Conservation (phyloP, 1,140 invertebrate genomes). For the Dendrolimus punctatus region DNA sequence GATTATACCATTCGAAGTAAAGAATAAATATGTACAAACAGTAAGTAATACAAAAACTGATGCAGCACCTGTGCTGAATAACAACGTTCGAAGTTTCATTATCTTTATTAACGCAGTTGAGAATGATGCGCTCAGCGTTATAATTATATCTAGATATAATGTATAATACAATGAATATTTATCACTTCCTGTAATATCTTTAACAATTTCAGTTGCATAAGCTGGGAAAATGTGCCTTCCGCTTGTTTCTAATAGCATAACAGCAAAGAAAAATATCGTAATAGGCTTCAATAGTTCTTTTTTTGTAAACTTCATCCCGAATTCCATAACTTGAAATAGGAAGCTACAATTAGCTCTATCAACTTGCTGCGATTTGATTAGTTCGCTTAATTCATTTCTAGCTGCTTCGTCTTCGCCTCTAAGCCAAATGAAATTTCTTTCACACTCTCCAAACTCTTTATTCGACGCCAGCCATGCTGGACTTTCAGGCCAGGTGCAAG, state of each 20-base stretch:
- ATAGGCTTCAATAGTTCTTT: conserved; percentile 43
- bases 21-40: conserved; percentile 32
- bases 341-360: conserved; percentile 2
- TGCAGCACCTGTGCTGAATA: conserved; percentile 37
- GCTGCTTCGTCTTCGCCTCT: conserved; percentile 27
- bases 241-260: conserved; percentile 36
- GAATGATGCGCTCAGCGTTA: conserved; percentile 34
- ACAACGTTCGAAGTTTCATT: conserved; percentile 35
- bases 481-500: conserved; percentile 47
- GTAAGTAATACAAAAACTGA: conserved; percentile 25
- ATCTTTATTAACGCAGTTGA: conserved; percentile 42
- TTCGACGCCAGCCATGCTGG: conserved; percentile 41
- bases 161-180: conserved; percentile 43
- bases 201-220: conserved; percentile 42
- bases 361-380: conserved; percentile 27
- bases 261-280: conserved; percentile 27
- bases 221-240: conserved; percentile 54
- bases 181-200: conserved; percentile 32
- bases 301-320: conserved; percentile 36
- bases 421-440: conserved; percentile 41
- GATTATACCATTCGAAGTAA: conserved; percentile 23
- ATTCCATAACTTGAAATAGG: conserved; percentile 9
- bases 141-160: conserved; percentile 45
- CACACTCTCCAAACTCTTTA: conserved; percentile 29
- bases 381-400: conserved; percentile 28